These are phyloP conservation scores for Folsomia candida DNA, from an alignment of 2,888 invertebrate genomes.

Conservation along the genomic window DNA sequence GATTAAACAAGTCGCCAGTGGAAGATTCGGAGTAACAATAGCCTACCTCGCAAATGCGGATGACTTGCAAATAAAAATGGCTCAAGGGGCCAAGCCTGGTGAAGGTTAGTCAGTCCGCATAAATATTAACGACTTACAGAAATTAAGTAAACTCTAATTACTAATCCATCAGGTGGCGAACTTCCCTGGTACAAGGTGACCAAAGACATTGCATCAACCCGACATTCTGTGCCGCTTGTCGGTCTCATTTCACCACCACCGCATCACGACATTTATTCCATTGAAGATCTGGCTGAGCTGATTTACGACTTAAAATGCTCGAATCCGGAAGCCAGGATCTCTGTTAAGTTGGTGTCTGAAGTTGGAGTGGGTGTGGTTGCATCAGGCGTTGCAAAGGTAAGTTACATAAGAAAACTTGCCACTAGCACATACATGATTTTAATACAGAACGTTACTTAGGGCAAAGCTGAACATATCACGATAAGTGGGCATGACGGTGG, in stretches of 20 bases:
- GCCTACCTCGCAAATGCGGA: conserved; percentile 96
- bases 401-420: conserved; percentile 21
- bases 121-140: no score
- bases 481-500: conserved; percentile 99
- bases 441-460: no score
- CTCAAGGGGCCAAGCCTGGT: conserved; percentile 98
- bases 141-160: no score
- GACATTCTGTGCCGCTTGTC: conserved; percentile 89
- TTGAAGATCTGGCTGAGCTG: conserved; percentile 95
- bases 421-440: conserved; percentile 15
- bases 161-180: no score
- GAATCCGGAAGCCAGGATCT: conserved; percentile 90
- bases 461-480: conserved; percentile 96
- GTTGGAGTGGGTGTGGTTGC: conserved; percentile 98
- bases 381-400: conserved; percentile 93
- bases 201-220: conserved; percentile 87
- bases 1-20: conserved; percentile 98
- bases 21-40: conserved; percentile 89
- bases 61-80: conserved; percentile 99
- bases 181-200: conserved; percentile 66
- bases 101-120: no score
- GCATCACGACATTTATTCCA: conserved; percentile 99
- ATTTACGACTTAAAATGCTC: conserved; percentile 92
- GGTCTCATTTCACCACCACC: conserved; percentile 98
- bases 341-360: conserved; percentile 97